Percentiles rank a stretch among this genome's conserved stretches.
phyloP scores from a whole-genome alignment of 2,113 vertebrate genomes.

The Patagioenas fasciata region DNA sequence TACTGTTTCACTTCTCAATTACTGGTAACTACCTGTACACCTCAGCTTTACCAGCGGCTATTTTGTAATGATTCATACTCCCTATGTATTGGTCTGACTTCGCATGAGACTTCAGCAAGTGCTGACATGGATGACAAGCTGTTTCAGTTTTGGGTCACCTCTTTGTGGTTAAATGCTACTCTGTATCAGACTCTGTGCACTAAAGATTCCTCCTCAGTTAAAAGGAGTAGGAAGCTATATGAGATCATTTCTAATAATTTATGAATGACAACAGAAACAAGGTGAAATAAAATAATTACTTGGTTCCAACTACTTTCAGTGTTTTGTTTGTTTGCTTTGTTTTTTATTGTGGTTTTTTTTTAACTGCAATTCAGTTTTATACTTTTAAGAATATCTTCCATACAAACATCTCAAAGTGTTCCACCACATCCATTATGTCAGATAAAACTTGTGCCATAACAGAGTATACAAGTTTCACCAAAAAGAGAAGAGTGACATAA shows the following conservation, averaged over 20 bases:
- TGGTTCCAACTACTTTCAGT: not conserved
- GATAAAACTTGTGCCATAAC: rapidly evolving
- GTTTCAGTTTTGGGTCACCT: not conserved
- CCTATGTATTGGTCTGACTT: not conserved
- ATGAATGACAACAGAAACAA: not conserved
- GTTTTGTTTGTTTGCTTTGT: no score
- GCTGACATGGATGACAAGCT: not conserved
- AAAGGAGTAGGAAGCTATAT: not conserved
- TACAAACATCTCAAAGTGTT: not conserved
- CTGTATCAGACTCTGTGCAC: not conserved
- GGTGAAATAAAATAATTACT: not conserved
- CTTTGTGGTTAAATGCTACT: not conserved
- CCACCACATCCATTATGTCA: not conserved
- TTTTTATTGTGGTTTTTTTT: no score
- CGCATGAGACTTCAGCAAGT: not conserved
- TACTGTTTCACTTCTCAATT: not conserved
- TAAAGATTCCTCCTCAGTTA: not conserved
- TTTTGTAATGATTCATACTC: not conserved
- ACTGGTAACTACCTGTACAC: not conserved
- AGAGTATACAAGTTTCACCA: not conserved
- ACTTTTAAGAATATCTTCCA: not conserved
- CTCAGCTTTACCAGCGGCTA: not conserved
- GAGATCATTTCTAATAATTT: not conserved
- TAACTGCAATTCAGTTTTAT: not conserved
- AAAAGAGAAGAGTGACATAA: not conserved